Conservation (phyloP, 2,797 vertebrate genomes). For the Microcaecilia unicolor region DNA sequence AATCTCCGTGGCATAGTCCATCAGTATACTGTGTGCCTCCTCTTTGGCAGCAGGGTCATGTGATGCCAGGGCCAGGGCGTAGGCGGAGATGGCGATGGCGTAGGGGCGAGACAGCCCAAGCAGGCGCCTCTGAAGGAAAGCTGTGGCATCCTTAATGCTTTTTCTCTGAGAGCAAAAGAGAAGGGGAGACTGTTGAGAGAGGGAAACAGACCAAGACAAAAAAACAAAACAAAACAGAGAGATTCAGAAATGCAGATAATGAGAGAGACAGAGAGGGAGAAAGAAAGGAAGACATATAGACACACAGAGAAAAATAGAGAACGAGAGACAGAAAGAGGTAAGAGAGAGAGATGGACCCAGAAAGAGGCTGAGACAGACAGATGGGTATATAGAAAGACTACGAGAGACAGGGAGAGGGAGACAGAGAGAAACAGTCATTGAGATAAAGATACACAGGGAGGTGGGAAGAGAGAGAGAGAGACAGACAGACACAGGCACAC, state of each 20-base stretch:
- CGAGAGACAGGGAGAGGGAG: no score
- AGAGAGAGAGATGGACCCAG: no score
- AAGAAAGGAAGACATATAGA: not conserved
- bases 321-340: no score
- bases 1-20: slow-evolving; percentile 15
- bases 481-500: no score
- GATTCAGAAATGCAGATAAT: not conserved
- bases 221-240: not conserved
- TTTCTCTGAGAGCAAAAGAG: slow-evolving; percentile 31
- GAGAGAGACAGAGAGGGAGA: fast-evolving
- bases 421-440: no score
- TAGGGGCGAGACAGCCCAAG: slow-evolving; percentile 44
- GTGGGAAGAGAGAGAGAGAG: no score
- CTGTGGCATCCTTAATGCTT: slow-evolving; percentile 45
- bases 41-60: slow-evolving; percentile 2
- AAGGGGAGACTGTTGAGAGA: not conserved
- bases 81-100: slow-evolving; percentile 58
- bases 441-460: no score
- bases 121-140: slow-evolving; percentile 41
- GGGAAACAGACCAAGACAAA: not conserved
- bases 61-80: slow-evolving; percentile 54
- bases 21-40: slow-evolving; percentile 18
- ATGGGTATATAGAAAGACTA: no score
- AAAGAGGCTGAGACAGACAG: not conserved
- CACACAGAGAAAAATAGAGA: no score